phyloP scores from a whole-genome alignment of 2,113 vertebrate species.

The Nannobrachium achirus region DNA sequence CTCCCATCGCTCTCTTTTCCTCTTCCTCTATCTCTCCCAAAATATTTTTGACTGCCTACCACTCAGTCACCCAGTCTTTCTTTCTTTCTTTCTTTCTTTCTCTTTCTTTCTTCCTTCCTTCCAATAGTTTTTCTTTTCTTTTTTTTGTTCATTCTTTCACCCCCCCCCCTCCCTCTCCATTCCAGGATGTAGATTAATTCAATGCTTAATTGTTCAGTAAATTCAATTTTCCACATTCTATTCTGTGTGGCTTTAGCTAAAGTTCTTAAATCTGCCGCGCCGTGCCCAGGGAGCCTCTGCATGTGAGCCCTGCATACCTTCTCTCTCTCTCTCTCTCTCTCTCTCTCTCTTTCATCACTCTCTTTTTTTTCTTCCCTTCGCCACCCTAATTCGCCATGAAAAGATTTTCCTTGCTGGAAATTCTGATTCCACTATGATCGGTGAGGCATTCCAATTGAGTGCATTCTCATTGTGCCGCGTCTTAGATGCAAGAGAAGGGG shows the following conservation, averaged over 20 bases:
- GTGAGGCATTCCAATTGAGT: slow-evolving; percentile 98
- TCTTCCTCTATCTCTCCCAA: slow-evolving; percentile 50
- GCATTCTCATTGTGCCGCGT: slow-evolving; percentile 96
- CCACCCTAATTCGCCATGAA: slow-evolving; percentile 99
- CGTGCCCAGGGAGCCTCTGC: slow-evolving; percentile 86
- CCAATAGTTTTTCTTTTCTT: slow-evolving; percentile 8
- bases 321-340: slow-evolving; percentile 88
- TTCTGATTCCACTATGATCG: slow-evolving; percentile 99
- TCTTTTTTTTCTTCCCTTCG: slow-evolving; percentile 93
- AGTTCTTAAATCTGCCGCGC: slow-evolving; percentile 94
- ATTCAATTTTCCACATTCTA: slow-evolving; percentile 99
- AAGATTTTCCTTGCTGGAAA: slow-evolving; percentile 99
- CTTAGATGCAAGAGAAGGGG: slow-evolving; percentile 82
- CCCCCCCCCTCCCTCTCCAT: slow-evolving; percentile 32
- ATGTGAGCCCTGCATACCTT: slow-evolving; percentile 91
- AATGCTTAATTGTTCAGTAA: slow-evolving; percentile 99
- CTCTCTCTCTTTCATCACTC: slow-evolving; percentile 87
- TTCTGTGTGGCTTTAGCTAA: slow-evolving; percentile 94
- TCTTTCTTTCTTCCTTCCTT: slow-evolving; percentile 62
- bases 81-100: slow-evolving; percentile 37
- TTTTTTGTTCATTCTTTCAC: slow-evolving; percentile 5
- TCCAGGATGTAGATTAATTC: slow-evolving; percentile 94
- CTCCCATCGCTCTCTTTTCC: slow-evolving; percentile 38
- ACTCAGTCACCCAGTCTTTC: slow-evolving; percentile 70
- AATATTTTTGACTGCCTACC: slow-evolving; percentile 76